Evolutionary conservation across 1,140 invertebrate species (phyloP).

Genomic region (Temnothorax nylanderi): DNA sequence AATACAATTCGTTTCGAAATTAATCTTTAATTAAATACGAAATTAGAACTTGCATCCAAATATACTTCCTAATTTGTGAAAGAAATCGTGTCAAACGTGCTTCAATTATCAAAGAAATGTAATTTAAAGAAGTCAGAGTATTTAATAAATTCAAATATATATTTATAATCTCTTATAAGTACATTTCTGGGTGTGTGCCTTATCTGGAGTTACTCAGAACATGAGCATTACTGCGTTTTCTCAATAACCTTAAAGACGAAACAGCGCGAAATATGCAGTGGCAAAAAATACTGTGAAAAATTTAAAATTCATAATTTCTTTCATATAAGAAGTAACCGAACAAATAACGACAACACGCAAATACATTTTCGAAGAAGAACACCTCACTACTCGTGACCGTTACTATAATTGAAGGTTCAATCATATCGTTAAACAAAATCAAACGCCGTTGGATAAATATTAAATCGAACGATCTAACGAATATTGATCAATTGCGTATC

Average conservation of each 20-base stretch:
- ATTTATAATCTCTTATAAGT: conserved; percentile 1
- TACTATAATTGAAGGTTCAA: background rate
- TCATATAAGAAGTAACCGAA: background rate
- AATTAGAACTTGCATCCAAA: background rate
- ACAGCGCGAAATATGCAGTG: background rate
- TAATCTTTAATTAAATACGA: conserved; percentile 14
- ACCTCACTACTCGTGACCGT: background rate
- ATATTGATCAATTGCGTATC: background rate
- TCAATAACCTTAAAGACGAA: background rate
- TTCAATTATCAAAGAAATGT: background rate
- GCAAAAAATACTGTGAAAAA: background rate
- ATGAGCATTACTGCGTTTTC: conserved; percentile 1
- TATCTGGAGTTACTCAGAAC: background rate
- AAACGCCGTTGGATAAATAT: background rate
- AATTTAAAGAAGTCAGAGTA: background rate
- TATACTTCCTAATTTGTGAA: background rate
- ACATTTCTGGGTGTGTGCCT: background rate
- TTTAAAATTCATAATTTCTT: background rate
- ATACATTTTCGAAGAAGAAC: background rate
- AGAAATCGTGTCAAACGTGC: background rate
- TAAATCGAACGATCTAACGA: background rate
- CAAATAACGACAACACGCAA: background rate
- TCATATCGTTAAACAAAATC: background rate
- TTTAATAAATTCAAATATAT: conserved; percentile 4
- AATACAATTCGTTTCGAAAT: conserved; percentile 1